Percentiles rank a stretch among this genome's conserved stretches.
Conservation (phyloP, 2,888 invertebrate genomes). For the Pterostichus niger region DNA sequence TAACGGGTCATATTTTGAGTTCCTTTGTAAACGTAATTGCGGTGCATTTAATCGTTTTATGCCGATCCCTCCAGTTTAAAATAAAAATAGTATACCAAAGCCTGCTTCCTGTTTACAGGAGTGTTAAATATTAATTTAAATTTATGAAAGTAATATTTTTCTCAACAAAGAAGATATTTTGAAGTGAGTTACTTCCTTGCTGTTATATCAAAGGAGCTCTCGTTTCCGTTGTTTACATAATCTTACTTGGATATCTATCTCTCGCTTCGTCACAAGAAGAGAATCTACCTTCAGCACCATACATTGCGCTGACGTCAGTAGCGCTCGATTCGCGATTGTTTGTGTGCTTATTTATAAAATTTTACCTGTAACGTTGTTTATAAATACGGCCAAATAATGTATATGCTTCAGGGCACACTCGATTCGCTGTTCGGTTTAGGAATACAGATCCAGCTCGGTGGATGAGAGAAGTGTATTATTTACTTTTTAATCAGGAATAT, state of each 20-base stretch:
- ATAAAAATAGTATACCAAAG: too few species aligned
- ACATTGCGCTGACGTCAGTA: conserved; percentile 28
- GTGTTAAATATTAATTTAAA: too few species aligned
- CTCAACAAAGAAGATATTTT: conserved; percentile 4
- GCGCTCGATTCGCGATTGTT: conserved; percentile 30
- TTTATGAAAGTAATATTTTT: background rate
- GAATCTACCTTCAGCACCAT: background rate
- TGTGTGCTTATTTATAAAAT: conserved; percentile 23
- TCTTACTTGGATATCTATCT: background rate
- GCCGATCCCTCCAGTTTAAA: too few species aligned
- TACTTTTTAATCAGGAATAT: background rate
- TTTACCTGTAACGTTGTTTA: conserved; percentile 28
- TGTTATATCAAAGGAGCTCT: background rate
- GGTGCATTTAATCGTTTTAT: too few species aligned
- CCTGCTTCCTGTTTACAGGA: too few species aligned
- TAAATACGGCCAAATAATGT: conserved; percentile 30
- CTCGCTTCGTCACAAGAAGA: conserved; percentile 19
- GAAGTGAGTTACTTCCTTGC: background rate
- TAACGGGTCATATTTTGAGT: too few species aligned
- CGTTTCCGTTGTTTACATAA: background rate
- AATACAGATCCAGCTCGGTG: background rate
- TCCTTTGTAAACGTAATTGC: too few species aligned
- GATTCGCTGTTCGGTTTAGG: background rate
- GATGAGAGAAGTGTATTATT: background rate
- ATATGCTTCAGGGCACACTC: conserved; percentile 19